These are phyloP conservation scores for Sitophilus oryzae DNA, from an alignment of 1,140 invertebrate species.

Conservation along the genomic window DNA sequence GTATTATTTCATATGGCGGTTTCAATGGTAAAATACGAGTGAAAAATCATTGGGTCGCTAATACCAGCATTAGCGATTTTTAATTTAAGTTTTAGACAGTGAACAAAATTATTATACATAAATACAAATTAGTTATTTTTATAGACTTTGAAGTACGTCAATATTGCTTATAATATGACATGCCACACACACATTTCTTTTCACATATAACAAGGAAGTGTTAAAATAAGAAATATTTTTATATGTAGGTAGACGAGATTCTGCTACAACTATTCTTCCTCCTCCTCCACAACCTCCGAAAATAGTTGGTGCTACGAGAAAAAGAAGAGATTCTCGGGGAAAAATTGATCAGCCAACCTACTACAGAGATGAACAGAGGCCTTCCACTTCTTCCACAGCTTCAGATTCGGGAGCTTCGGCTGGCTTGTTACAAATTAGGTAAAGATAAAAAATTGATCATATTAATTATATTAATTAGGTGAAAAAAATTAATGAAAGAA, in stretches of 20 bases:
- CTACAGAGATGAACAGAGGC: constrained; percentile 60
- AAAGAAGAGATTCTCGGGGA: constrained; percentile 57
- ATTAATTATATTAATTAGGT: no score
- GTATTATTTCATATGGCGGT: no score
- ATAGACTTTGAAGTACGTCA: no score
- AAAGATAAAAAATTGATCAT: neutral
- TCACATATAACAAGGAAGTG: no score
- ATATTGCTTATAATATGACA: no score
- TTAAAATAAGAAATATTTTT: neutral
- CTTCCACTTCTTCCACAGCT: constrained; percentile 71
- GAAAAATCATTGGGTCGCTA: no score
- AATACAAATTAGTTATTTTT: no score
- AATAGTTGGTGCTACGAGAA: constrained; percentile 54
- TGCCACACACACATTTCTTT: no score
- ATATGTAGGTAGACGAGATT: constrained; percentile 60
- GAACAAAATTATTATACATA: no score
- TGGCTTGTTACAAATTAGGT: constrained; percentile 16
- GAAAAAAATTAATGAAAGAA: neutral
- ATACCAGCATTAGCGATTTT: no score
- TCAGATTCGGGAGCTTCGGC: constrained; percentile 55
- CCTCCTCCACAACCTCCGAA: constrained; percentile 50
- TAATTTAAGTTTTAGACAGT: no score
- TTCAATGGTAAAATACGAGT: no score
- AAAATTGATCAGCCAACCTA: constrained; percentile 37
- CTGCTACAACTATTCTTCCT: constrained; percentile 49